Evolutionary conservation across 2,113 vertebrate genomes (phyloP).

Genomic region (Meleagris gallopavo): DNA sequence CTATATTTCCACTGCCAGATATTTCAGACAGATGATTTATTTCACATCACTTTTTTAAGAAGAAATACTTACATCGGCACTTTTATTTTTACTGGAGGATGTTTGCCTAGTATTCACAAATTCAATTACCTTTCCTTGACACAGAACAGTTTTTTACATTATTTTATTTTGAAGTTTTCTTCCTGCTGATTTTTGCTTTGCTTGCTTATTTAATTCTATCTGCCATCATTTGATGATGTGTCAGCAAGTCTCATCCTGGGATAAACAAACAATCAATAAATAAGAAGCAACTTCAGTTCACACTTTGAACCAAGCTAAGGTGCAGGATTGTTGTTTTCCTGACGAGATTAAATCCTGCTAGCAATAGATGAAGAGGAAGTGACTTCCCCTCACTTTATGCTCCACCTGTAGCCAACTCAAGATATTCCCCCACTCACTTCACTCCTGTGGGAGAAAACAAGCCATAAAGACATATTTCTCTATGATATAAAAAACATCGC

Average conservation of each 20-base stretch:
- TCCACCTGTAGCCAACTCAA: neutral
- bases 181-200: slow-evolving; percentile 63
- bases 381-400: neutral
- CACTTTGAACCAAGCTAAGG: slow-evolving; percentile 23
- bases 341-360: neutral
- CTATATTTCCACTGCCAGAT: slow-evolving; percentile 13
- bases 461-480: neutral
- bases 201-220: slow-evolving; percentile 49
- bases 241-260: slow-evolving; percentile 43
- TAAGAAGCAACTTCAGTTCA: neutral
- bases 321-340: neutral
- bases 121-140: slow-evolving; percentile 61
- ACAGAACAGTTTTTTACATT: slow-evolving; percentile 44
- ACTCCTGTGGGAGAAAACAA: neutral
- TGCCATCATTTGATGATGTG: slow-evolving; percentile 48
- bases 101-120: slow-evolving; percentile 48
- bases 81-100: slow-evolving; percentile 24
- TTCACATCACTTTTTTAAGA: neutral
- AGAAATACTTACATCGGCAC: slow-evolving; percentile 1
- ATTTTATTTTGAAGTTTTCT: slow-evolving; percentile 65
- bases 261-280: slow-evolving; percentile 9
- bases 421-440: neutral
- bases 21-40: slow-evolving; percentile 26
- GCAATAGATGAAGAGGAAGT: slow-evolving; percentile 7
- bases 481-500: neutral